Percentiles rank a stretch among this genome's conserved stretches.
Evolutionary conservation across 1,140 invertebrate species (phyloP).

Genomic region (Procambarus virginalis): DNA sequence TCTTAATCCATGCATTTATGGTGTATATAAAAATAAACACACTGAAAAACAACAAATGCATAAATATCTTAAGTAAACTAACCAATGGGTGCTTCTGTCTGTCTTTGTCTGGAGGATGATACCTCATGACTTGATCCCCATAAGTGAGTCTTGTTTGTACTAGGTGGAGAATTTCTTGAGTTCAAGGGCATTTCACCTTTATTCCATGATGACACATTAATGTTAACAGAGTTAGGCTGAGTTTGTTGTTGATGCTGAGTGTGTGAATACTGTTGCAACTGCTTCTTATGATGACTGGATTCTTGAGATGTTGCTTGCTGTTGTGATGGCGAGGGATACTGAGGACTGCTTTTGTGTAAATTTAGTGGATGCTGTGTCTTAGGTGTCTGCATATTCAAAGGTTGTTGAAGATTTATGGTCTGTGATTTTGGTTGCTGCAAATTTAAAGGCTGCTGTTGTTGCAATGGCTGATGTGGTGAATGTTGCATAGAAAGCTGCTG

Average conservation of each 20-base stretch:
- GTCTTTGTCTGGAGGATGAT: constrained; percentile 32
- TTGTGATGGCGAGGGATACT: constrained; percentile 30
- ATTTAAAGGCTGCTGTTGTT: constrained; percentile 23
- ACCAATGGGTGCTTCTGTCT: constrained; percentile 49
- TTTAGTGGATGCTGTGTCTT: constrained; percentile 20
- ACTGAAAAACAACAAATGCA: background rate
- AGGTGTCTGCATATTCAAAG: background rate
- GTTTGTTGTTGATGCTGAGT: constrained; percentile 22
- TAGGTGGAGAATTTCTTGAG: constrained; percentile 38
- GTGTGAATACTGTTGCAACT: constrained; percentile 25
- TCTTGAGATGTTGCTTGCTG: constrained; percentile 1
- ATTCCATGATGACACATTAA: constrained; percentile 23
- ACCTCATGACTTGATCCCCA: constrained; percentile 46
- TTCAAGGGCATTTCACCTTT: constrained; percentile 8
- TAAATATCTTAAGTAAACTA: background rate
- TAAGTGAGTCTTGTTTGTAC: constrained; percentile 51
- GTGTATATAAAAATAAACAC: background rate
- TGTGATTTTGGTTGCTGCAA: constrained; percentile 32
- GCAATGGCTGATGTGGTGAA: constrained; percentile 8
- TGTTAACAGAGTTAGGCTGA: constrained; percentile 20
- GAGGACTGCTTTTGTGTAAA: background rate
- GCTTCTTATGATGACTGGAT: constrained; percentile 15
- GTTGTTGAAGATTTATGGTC: constrained; percentile 31
- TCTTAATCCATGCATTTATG: background rate
- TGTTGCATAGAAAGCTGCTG: constrained; percentile 52